phyloP scores from a whole-genome alignment of 2,113 vertebrate genomes.

The Plectropomus leopardus region DNA sequence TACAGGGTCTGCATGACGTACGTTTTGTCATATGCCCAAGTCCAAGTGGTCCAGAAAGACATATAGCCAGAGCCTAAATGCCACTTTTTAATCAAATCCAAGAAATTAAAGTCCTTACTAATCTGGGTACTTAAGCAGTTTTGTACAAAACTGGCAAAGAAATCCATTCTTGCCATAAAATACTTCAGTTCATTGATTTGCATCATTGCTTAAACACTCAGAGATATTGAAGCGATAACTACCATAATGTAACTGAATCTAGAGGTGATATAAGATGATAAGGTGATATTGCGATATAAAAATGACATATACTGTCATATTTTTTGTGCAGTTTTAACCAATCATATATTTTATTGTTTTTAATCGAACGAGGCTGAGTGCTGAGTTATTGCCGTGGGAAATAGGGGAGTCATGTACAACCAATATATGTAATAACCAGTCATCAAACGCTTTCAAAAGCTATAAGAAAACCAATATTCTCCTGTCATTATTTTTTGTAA shows the following conservation, averaged over 20 bases:
- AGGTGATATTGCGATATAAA: not conserved
- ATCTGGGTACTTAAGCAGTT: not conserved
- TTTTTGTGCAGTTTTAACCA: not conserved
- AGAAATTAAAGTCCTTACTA: not conserved
- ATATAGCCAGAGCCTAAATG: not conserved
- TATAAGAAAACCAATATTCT: not conserved
- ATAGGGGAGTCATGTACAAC: not conserved
- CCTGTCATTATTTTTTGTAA: not conserved
- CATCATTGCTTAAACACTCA: not conserved
- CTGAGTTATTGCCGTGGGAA: not conserved
- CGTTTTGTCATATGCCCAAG: slow-evolving; percentile 4
- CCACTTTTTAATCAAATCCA: not conserved
- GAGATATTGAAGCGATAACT: not conserved
- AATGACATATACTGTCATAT: not conserved
- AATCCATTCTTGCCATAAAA: not conserved
- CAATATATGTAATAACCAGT: not conserved
- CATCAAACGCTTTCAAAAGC: not conserved
- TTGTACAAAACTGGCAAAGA: not conserved
- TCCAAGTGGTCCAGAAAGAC: not conserved
- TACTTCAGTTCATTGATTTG: not conserved
- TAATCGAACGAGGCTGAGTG: not conserved
- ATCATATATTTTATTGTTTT: not conserved
- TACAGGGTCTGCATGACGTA: not conserved
- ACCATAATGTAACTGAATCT: not conserved
- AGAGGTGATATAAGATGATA: not conserved